Percentiles rank a stretch among this genome's conserved stretches.
Evolutionary conservation across 2,113 vertebrate genomes (phyloP).

Genomic region (Oxygymnocypris stewartii): DNA sequence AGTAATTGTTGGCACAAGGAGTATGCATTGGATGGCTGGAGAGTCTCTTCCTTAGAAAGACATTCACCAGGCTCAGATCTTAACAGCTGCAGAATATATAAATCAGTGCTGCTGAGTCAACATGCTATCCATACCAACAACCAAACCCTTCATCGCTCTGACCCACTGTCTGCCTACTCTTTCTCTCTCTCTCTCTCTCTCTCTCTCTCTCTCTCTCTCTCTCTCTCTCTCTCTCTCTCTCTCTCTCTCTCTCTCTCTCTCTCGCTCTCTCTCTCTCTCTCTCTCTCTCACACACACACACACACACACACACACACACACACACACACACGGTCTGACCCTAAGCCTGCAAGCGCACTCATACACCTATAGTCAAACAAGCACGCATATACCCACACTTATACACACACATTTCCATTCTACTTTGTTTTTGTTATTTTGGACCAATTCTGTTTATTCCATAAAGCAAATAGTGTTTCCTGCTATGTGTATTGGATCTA

Average conservation of each 20-base stretch:
- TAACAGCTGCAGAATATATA: constrained; percentile 32
- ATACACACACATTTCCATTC: background rate
- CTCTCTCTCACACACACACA: too few species aligned
- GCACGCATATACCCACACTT: background rate
- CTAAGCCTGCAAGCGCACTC: background rate
- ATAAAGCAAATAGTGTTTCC: background rate
- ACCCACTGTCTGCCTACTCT: constrained; percentile 1
- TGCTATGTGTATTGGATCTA: background rate
- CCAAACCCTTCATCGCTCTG: background rate
- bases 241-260: too few species aligned
- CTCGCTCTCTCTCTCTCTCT: too few species aligned
- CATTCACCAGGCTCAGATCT: constrained; percentile 16
- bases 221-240: too few species aligned
- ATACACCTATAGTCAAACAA: background rate
- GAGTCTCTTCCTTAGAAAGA: constrained; percentile 34
- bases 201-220: too few species aligned
- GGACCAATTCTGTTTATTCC: background rate
- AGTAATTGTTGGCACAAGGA: constrained; percentile 34
- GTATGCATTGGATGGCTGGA: constrained; percentile 14
- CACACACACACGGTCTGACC: background rate
- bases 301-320: background rate
- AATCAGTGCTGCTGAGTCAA: background rate
- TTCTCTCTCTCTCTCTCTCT: too few species aligned
- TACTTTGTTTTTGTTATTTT: background rate
- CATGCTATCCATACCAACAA: constrained; percentile 34